A percentile compares a stretch with the other conserved stretches of the same genome.
Evolutionary conservation across 1,140 invertebrate genomes (phyloP).

Genomic region (Drosophila persimilis): DNA sequence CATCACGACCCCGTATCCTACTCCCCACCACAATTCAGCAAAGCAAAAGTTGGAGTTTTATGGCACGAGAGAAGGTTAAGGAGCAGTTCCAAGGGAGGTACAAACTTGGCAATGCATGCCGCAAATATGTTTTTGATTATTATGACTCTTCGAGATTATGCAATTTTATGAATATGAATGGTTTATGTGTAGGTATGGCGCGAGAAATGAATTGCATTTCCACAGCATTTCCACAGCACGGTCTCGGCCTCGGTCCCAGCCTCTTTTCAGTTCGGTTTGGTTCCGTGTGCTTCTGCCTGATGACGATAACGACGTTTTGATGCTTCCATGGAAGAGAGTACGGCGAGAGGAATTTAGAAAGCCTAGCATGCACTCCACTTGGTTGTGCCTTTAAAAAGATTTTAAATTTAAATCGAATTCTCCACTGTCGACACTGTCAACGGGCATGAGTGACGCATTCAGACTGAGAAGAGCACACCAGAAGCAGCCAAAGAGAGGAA

Average conservation of each 20-base stretch:
- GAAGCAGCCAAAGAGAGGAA: slow-evolving; percentile 17
- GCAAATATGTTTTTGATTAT: slow-evolving; percentile 82
- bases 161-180: slow-evolving; percentile 82
- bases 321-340: slow-evolving; percentile 27
- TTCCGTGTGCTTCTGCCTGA: slow-evolving; percentile 22
- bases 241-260: slow-evolving; percentile 14
- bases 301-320: slow-evolving; percentile 50
- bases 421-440: slow-evolving; percentile 71
- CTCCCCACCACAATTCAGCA: not conserved
- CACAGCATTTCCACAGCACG: slow-evolving; percentile 5
- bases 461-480: slow-evolving; percentile 54
- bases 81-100: slow-evolving; percentile 21
- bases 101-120: slow-evolving; percentile 52
- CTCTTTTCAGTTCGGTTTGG: slow-evolving; percentile 8
- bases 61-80: slow-evolving; percentile 48
- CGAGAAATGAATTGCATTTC: slow-evolving; percentile 56
- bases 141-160: slow-evolving; percentile 82
- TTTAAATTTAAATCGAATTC: slow-evolving; percentile 76
- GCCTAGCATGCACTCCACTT: slow-evolving; percentile 24
- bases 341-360: slow-evolving; percentile 62
- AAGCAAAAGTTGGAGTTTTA: slow-evolving; percentile 75
- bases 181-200: slow-evolving; percentile 54
- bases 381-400: slow-evolving; percentile 58
- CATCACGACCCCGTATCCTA: too few species aligned
- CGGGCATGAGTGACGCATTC: slow-evolving; percentile 63